Evolutionary conservation across 1,140 invertebrate genomes (phyloP), one percentile per base, ranked within the genome.

Genomic region (Calycopis cecrops): DNA sequence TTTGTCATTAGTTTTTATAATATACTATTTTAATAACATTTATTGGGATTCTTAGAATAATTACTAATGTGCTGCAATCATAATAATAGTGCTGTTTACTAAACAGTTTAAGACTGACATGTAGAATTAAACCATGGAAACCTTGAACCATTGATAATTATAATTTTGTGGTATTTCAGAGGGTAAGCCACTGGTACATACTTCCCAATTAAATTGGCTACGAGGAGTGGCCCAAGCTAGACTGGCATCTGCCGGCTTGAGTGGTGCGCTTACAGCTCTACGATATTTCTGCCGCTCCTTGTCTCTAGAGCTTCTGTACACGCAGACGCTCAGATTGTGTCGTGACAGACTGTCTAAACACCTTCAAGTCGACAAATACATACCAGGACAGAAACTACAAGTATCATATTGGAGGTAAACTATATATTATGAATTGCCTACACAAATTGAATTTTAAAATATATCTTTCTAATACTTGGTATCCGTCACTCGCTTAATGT

Each of bases 211-310:
- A 6, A 92, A 94, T 65, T 99, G 96, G 84, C 93, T 99, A 52
- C 96, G 98, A 74, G 94, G 97, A 73, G 90, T 94, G 16, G 92
- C 98, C 0, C 98, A 99, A 88, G 92, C 94, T 0, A 91, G 97
- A 55, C 87, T 99, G 0, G 92, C 93, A 10, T 95, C 97, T 54
- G 95, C 95, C 66, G 93, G 95, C 69, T 93, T 96, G 11, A 90
- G 96, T 55, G 90, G 90, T 0, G 91, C 92, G 0, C 76, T 95
- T 4, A 92, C 93, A 42, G 97, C 98, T 74, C 88, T 99, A 33
- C 96, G 99, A 78, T 95, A 94, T 65, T 99, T 99, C 82, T 98
- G 97, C 73, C 96, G 98, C 77, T 97, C 96, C 0, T 87, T 99
- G 12, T 98, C 99, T 78, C 78, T 99, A 9, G 98, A 99, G 90